Evolutionary conservation across 2,888 invertebrate genomes (phyloP), one percentile per base, ranked within the genome.

Genomic region (Drosophila recens): DNA sequence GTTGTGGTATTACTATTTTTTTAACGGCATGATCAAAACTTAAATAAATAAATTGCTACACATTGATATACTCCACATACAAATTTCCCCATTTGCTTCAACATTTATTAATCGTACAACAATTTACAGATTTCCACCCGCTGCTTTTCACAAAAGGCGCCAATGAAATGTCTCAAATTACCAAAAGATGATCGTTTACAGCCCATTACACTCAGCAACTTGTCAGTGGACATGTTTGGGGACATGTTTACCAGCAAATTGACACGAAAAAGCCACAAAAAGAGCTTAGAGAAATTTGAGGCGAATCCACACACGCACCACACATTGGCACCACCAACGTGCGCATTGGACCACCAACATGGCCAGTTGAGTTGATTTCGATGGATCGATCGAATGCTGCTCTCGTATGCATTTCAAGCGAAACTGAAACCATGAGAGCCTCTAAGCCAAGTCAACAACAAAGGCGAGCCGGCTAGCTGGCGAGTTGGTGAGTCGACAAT

Each of bases 181-280:
- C 61, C 67, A 46, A 59, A 62, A 64, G 71, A 58, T 68, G 72
- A 66, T 72, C 72, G 57, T 59, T 79, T 56, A 80, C 67, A 64
- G 72, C 49, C 84, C 66, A 82, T 87, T 87, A 87, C 63, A 65
- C 34, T 74, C 64, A 62, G 54, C 73, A 81, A 79, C 56, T 81
- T 84, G 87, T 87, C 84, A 67, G 36, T 73, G 74, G 72, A 69
- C 76, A 71, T 80, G 76, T 80, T 71, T 63, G 73, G 72, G 62
- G 67, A 72, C 83, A 69, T 87, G 83, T 83, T 83, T 74, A 82
- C 80, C 80, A 82, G 67, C 70, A 69, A 86, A 74, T 72, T 72
- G 80, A 83, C 88, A 83, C 85, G 79, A 74, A 87, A 87, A 73
- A 62, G 59, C 68, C 80, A 72, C 66, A 80, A 79, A 75, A 79